Evolutionary conservation across 2,113 vertebrate species (phyloP), one percentile per base, ranked within the genome.

Genomic region (Actinemys pallida): DNA sequence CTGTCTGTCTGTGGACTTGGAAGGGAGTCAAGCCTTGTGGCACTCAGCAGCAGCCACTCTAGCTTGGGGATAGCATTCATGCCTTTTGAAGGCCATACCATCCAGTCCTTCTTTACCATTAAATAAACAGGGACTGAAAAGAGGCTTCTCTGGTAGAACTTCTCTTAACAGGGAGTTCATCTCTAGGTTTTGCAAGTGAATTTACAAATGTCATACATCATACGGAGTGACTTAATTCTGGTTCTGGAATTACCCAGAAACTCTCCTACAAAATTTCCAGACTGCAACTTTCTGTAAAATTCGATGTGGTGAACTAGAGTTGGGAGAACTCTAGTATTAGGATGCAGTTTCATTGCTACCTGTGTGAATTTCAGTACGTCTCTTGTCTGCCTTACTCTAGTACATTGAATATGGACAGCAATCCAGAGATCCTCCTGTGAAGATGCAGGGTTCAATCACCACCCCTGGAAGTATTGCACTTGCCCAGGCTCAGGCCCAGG

Each of bases 331-430:
- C 29, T 31, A 47, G 35, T 39, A 8, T 10, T n/a, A 53, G 10
- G 19, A 10, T 3, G 0, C 31, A 5, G 3, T 53, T 91, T 6
- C 76, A 3, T 62, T 85, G 10, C 11, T 52, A 6, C 4, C 2
- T 52, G 8, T 94, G 59, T 95, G 52, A 94, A 53, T 13, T 88
- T 78, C 4, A 42, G 1, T 65, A 1, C 78, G 3, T 97, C 5
- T 93, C 90, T 97, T 89, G 3, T 89, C 92, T 8, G 3, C 59
- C 12, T 25, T 82, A 0, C 50, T 98, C 87, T 94, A 99, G 99
- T 99, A 99, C 98, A 99, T 99, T 39, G 99, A 99, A 96, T 99
- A 99, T 69, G 99, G 99, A 96, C 99, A 99, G 97, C 99, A 99
- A 95, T 99, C 99, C 94, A 98, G 99, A 98, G 99, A 99, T 94